These are phyloP conservation scores for Pegoplata infirma DNA, from an alignment of 2,888 invertebrate species.

Conservation along the genomic window DNA sequence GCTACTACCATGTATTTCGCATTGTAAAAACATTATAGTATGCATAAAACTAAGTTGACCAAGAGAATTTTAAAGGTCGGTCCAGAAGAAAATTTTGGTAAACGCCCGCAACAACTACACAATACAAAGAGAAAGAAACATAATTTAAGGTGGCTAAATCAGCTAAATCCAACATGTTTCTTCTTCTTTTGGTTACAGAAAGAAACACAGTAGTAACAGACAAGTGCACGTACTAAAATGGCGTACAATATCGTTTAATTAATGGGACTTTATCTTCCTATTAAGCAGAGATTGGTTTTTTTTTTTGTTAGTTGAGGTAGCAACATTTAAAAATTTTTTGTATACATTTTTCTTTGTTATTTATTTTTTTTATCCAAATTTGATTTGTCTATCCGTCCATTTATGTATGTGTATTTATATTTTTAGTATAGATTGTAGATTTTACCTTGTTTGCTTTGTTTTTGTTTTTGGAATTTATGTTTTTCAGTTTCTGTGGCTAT, in stretches of 20 bases:
- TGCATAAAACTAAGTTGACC: background rate
- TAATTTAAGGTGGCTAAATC: background rate
- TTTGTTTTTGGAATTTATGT: conserved; percentile 3
- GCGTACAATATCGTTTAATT: background rate
- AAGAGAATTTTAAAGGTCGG: background rate
- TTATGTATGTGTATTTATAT: background rate
- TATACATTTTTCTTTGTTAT: background rate
- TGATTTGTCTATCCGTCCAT: background rate
- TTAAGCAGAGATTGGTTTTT: background rate
- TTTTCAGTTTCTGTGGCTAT: background rate
- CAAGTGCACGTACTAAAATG: background rate
- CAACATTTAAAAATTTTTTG: background rate
- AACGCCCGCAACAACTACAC: conserved; percentile 18
- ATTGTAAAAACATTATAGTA: no score
- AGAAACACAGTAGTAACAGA: background rate
- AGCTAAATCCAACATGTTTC: background rate
- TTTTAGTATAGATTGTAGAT: background rate
- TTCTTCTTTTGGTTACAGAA: background rate
- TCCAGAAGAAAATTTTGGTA: background rate
- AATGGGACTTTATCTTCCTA: background rate
- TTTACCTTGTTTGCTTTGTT: conserved; percentile 3
- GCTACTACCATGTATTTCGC: no score
- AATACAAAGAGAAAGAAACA: background rate
- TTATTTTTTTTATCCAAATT: background rate
- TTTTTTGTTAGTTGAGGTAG: background rate